Evolutionary conservation across 92 coral and sea anemone genomes (phyloP).

Genomic region (Epizoanthus stellaris): DNA sequence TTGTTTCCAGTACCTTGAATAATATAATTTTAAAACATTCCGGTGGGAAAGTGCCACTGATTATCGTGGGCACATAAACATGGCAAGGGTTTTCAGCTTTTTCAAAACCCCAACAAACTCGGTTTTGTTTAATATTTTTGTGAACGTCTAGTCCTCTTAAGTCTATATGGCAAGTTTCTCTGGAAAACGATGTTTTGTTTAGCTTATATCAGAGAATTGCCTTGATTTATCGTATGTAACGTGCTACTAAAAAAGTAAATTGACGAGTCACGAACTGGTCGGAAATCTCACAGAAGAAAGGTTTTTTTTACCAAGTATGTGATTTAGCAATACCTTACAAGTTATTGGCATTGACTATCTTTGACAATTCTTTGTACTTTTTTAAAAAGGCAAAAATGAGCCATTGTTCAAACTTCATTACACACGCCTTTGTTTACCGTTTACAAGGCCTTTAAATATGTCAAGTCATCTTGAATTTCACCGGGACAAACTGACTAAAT

Average conservation of each 20-base stretch:
- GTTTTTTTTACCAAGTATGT: slow-evolving; percentile 16
- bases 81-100: too few relatives aligned
- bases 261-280: slow-evolving; percentile 11
- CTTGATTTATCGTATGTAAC: neutral
- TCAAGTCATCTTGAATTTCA: slow-evolving; percentile 8
- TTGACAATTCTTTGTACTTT: neutral
- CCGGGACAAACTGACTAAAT: neutral
- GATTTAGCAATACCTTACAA: neutral
- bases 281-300: neutral
- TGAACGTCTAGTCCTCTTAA: neutral
- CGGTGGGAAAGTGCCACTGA: neutral
- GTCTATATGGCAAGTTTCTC: neutral
- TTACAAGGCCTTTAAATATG: too few relatives aligned
- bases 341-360: neutral
- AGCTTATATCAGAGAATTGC: neutral
- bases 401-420: neutral
- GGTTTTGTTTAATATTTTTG: neutral
- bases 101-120: neutral
- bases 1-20: too few relatives aligned
- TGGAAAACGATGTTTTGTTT: neutral
- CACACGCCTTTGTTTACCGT: neutral
- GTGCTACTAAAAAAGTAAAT: neutral
- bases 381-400: slow-evolving; percentile 6
- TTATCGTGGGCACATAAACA: neutral
- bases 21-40: too few relatives aligned